phyloP scores from a whole-genome alignment of 2,113 vertebrate genomes.

The Zingel zingel region DNA sequence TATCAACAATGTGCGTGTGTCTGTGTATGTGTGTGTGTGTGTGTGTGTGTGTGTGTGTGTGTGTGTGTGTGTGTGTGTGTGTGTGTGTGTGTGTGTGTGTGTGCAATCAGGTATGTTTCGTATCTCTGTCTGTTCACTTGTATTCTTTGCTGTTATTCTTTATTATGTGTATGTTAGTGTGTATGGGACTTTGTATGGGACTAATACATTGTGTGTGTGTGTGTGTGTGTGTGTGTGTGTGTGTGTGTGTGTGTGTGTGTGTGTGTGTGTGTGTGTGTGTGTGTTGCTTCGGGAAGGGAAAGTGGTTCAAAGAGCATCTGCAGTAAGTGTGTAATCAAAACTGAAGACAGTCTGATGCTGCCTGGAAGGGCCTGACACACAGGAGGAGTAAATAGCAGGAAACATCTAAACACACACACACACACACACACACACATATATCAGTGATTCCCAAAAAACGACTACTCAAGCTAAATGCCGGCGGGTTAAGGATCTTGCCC shows the following conservation, averaged over 20 bases:
- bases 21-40: neutral
- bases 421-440: slow-evolving; percentile 1
- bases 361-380: slow-evolving; percentile 48
- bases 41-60: slow-evolving; percentile 1
- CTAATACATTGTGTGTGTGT: neutral
- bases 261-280: neutral
- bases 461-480: slow-evolving; percentile 18
- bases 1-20: neutral
- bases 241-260: neutral
- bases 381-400: slow-evolving; percentile 29
- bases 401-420: slow-evolving; percentile 13
- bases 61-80: slow-evolving; percentile 1
- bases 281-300: slow-evolving; percentile 29
- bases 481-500: neutral
- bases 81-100: neutral
- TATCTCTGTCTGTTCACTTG: too few species aligned
- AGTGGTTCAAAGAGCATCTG: slow-evolving; percentile 59
- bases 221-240: slow-evolving; percentile 3
- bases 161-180: too few species aligned
- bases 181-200: too few species aligned
- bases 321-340: slow-evolving; percentile 58
- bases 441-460: neutral
- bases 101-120: too few species aligned
- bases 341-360: slow-evolving; percentile 54
- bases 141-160: too few species aligned